phyloP scores from a whole-genome alignment of 1,140 invertebrate species.

The Drosophila rhopaloa region DNA sequence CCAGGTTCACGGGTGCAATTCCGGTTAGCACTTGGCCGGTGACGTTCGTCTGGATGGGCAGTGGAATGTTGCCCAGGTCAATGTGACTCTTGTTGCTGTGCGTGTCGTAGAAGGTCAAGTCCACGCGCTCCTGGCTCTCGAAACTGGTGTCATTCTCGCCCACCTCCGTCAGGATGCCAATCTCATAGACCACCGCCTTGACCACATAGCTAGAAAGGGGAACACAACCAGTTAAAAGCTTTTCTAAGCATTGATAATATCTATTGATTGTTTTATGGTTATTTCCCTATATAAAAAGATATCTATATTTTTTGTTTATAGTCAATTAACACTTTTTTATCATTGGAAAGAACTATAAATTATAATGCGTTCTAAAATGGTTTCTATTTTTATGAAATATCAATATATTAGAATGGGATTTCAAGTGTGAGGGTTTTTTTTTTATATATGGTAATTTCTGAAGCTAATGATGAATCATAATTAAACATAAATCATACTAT shows the following conservation, averaged over 20 bases:
- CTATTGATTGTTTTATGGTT: too few species aligned
- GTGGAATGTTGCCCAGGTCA: constrained; percentile 85
- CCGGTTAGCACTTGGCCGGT: constrained; percentile 86
- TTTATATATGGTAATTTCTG: too few species aligned
- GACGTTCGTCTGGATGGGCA: constrained; percentile 86
- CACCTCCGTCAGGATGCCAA: constrained; percentile 86
- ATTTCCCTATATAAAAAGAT: not conserved
- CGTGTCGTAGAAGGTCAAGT: constrained; percentile 86
- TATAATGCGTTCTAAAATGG: too few species aligned
- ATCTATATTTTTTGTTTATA: not conserved
- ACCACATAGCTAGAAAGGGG: constrained; percentile 85
- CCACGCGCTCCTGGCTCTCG: constrained; percentile 85
- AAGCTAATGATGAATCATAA: too few species aligned
- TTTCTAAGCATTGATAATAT: not conserved
- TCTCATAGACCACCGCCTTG: constrained; percentile 87
- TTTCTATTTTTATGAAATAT: too few species aligned
- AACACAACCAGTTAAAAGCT: not conserved
- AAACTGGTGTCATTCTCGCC: constrained; percentile 84
- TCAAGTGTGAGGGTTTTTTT: too few species aligned
- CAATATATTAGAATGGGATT: too few species aligned
- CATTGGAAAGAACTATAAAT: too few species aligned
- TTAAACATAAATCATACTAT: too few species aligned
- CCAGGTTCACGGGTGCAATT: constrained; percentile 85
- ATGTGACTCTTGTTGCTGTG: constrained; percentile 85
- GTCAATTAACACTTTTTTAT: not conserved